Evolutionary conservation across 2,888 invertebrate species (phyloP).

Genomic region (Luperina nickerlii): DNA sequence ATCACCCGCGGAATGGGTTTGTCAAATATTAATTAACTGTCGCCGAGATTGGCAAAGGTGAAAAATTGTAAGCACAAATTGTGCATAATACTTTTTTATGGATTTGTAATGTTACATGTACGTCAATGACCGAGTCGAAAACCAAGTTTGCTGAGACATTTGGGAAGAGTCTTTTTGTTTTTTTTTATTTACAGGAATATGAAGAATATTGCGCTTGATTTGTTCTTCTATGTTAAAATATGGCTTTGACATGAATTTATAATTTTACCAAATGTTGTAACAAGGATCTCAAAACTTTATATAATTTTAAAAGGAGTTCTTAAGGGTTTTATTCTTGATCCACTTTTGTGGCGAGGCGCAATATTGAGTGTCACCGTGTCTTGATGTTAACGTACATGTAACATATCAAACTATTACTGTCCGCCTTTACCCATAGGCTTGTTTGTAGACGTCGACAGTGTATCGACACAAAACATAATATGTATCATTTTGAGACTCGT

Average conservation of each 20-base stretch:
- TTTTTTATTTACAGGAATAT: conserved; percentile 10
- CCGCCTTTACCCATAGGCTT: conserved; percentile 89
- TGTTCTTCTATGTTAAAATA: conserved; percentile 34
- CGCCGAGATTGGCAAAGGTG: conserved; percentile 77
- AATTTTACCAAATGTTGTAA: conserved; percentile 43
- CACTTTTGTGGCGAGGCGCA: conserved; percentile 30
- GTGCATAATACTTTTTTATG: conserved; percentile 80
- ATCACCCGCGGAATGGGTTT: conserved; percentile 74
- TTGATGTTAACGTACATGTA: conserved; percentile 74
- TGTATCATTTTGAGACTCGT: conserved; percentile 82
- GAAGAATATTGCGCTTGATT: conserved; percentile 14
- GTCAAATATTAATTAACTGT: conserved; percentile 74
- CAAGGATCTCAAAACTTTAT: conserved; percentile 26
- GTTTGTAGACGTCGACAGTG: conserved; percentile 81
- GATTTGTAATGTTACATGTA: conserved; percentile 82
- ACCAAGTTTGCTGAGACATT: conserved; percentile 15
- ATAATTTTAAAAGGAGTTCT: conserved; percentile 31
- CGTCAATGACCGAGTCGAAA: conserved; percentile 46
- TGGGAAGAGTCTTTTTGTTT: conserved; percentile 13
- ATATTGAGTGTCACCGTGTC: conserved; percentile 25
- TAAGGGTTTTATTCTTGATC: conserved; percentile 37
- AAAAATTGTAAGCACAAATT: conserved; percentile 82
- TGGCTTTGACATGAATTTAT: conserved; percentile 38
- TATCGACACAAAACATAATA: conserved; percentile 76
- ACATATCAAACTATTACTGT: conserved; percentile 81